These are phyloP conservation scores for Condylostylus longicornis DNA, from an alignment of 1,140 invertebrate genomes.

Conservation along the genomic window DNA sequence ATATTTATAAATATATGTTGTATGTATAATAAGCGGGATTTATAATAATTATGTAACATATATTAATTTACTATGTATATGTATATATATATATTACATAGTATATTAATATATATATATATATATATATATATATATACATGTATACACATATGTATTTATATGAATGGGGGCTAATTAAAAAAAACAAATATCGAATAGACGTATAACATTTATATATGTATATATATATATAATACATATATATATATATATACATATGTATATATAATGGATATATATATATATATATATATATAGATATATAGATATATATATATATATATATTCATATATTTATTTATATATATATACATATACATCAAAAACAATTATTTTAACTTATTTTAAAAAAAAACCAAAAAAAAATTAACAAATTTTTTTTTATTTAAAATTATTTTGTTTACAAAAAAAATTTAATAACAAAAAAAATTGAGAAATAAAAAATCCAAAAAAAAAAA, in stretches of 20 bases:
- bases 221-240: too few species aligned
- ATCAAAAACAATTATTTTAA: conserved; percentile 5
- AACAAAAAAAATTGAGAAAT: conserved; percentile 3
- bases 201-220: too few species aligned
- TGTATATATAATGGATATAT: too few species aligned
- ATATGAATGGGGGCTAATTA: too few species aligned
- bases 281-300: not conserved
- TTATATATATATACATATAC: conserved; percentile 3
- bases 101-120: conserved; percentile 4
- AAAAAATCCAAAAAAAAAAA: conserved; percentile 3
- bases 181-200: too few species aligned
- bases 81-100: conserved; percentile 1
- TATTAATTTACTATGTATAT: not conserved
- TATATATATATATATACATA: too few species aligned
- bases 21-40: not conserved
- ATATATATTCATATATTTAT: conserved; percentile 5
- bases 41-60: not conserved
- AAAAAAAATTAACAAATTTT: conserved; percentile 2
- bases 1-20: conserved; percentile 9
- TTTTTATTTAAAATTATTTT: conserved; percentile 4
- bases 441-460: conserved; percentile 4
- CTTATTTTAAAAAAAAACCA: not conserved
- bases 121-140: conserved; percentile 7
- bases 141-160: conserved; percentile 3
- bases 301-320: conserved; percentile 7